Base-by-base conservation (phyloP, 2,888 invertebrate genomes). In the Nomada flava region DNA sequence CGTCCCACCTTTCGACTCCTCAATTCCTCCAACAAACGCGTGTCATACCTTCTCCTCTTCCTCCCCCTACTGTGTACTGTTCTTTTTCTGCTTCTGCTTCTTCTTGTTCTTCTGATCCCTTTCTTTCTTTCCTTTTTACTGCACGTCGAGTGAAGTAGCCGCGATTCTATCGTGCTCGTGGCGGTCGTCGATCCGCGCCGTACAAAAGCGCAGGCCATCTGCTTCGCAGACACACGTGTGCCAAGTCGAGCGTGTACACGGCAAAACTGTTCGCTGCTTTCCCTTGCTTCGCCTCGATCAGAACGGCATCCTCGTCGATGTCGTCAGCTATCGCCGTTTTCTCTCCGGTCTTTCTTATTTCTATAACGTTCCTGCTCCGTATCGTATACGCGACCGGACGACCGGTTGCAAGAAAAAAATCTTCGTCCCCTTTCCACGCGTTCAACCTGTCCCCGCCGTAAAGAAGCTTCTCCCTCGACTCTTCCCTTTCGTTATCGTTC, bases 401-500 rank as follows among this genome's bases (percentile, higher is more conserved):
- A 52, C 47, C 13, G 13, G 47, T 23, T 23, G 23, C 57, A 57
- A 23, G 23, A 26, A 3, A 13, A 20, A 5, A n/a, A 52, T 76
- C 59, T 26, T 44, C 20, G 47, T 47, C 44, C 29, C 47, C 50
- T 18, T 59, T 23, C 36, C 36, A 44, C 44, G 20, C n/a, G 11
- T 57, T 18, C 62, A 52, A 42, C 53, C 15, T 53, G 52, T n/a
- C 7, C n/a, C 52, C n/a, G n/a, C 53, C 50, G n/a, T 20, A 36
- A 36, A 20, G n/a, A 23, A 15, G 42, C 23, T 13, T 47, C 65
- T n/a, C 15, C 50, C 57, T 74, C 63, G 60, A 2, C 23, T 29
- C 74, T 78, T 77, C 80, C 84, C 84, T 84, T 80, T 84, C 84
- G 76, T 77, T 80, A 76, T 76, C 78, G 77, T 26, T 18, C 53